Evolutionary conservation across 2,888 invertebrate species (phyloP).

Genomic region (Leptopilina syphax): DNA sequence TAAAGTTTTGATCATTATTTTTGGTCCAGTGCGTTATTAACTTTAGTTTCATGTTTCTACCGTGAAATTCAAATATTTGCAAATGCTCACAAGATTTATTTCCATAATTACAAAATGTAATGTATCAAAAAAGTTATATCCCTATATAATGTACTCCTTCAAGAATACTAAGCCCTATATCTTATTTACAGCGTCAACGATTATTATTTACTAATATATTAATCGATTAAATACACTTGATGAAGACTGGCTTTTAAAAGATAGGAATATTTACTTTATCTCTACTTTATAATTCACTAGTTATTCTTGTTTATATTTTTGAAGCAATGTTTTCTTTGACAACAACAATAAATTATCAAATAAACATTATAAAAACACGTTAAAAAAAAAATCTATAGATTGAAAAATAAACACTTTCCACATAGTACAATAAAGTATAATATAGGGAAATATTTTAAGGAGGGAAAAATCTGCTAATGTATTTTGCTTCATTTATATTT

Average conservation of each 20-base stretch:
- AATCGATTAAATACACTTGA: not conserved
- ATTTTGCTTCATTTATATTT: not conserved
- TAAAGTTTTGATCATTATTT: no score
- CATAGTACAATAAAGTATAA: no score
- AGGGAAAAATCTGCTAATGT: slow-evolving; percentile 12
- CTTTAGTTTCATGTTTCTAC: no score
- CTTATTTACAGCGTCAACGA: not conserved
- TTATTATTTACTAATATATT: not conserved
- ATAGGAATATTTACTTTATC: not conserved
- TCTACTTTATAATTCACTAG: not conserved
- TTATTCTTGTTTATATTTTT: not conserved
- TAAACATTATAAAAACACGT: not conserved
- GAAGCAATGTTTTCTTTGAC: not conserved
- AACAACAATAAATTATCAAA: not conserved
- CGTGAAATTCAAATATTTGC: no score
- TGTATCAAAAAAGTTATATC: not conserved
- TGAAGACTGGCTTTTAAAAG: slow-evolving; percentile 3
- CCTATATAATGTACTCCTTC: not conserved
- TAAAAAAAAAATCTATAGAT: no score
- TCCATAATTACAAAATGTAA: no score
- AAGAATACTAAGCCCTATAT: not conserved
- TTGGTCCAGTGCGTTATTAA: no score
- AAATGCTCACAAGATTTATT: no score
- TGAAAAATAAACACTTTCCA: no score
- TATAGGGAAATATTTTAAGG: no score